phyloP scores from a whole-genome alignment of 2,113 vertebrate species.

The Aleadryas rufinucha region DNA sequence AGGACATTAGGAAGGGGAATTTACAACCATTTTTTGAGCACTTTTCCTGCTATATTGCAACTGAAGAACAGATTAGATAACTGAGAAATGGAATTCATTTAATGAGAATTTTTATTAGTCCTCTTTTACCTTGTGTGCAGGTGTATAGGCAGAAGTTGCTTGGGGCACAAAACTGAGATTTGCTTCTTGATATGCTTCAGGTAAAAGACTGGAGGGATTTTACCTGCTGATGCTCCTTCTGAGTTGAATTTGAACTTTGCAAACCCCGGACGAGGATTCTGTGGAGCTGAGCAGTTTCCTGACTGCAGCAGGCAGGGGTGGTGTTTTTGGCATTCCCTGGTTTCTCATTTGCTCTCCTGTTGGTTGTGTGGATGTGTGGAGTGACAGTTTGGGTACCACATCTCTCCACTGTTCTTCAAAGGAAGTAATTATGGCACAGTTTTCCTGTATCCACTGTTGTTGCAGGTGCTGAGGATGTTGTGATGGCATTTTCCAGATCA shows the following conservation, averaged over 20 bases:
- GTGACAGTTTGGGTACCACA: neutral
- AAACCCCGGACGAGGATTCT: neutral
- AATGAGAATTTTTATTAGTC: neutral
- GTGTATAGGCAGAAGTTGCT: neutral
- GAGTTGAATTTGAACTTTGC: neutral
- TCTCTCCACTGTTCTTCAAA: neutral
- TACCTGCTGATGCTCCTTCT: neutral
- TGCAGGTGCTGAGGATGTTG: slow-evolving; percentile 95
- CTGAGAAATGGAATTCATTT: neutral
- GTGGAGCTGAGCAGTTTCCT: neutral
- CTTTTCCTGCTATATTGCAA: neutral
- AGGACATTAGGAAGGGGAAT: neutral
- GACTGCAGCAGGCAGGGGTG: neutral
- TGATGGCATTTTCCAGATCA: slow-evolving; percentile 98
- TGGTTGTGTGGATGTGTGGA: neutral
- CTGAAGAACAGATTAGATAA: neutral
- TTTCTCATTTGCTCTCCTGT: neutral
- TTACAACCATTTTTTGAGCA: neutral
- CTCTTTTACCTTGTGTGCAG: neutral
- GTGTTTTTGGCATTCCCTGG: neutral
- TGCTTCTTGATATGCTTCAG: neutral
- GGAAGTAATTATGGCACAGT: neutral
- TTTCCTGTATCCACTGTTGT: neutral
- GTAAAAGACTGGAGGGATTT: neutral
- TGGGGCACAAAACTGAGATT: neutral